A percentile compares a stretch with the other conserved stretches of the same genome.
phyloP scores from a whole-genome alignment of 2,113 vertebrate genomes.

The Pseudonaja textilis region DNA sequence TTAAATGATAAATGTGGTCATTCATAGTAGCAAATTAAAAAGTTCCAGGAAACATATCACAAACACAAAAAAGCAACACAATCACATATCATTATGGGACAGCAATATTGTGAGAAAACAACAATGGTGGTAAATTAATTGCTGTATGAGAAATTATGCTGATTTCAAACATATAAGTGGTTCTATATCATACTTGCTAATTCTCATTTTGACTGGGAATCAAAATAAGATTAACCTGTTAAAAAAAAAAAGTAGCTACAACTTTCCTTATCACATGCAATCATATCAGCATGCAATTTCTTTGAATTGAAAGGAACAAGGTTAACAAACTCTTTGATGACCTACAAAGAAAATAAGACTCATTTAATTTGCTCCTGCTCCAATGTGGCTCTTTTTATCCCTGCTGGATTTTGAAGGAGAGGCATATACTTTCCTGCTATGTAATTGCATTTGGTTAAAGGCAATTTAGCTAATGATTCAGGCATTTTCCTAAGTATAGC shows the following conservation, averaged over 20 bases:
- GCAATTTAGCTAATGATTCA: background rate
- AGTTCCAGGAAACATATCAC: background rate
- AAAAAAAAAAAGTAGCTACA: constrained; percentile 25
- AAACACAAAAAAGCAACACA: background rate
- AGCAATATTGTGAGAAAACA: constrained; percentile 5
- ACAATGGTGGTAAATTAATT: constrained; percentile 1
- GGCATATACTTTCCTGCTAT: background rate
- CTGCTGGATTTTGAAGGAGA: background rate
- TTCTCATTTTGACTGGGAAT: background rate
- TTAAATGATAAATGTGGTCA: background rate
- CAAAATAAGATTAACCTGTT: background rate
- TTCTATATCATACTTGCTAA: constrained; percentile 28
- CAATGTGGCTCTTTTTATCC: background rate
- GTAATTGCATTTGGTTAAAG: constrained; percentile 9
- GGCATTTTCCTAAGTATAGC: constrained; percentile 1
- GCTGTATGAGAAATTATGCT: background rate
- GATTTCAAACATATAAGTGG: constrained; percentile 21
- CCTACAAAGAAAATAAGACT: constrained; percentile 9
- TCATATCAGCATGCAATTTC: background rate
- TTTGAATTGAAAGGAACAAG: constrained; percentile 1
- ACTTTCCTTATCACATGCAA: background rate
- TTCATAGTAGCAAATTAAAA: background rate
- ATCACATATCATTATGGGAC: background rate
- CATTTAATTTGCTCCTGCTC: background rate
- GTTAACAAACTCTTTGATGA: background rate